A percentile compares a stretch with the other conserved stretches of the same genome.
phyloP scores from a whole-genome alignment of 1,140 invertebrate genomes.

The Forficula auricularia region DNA sequence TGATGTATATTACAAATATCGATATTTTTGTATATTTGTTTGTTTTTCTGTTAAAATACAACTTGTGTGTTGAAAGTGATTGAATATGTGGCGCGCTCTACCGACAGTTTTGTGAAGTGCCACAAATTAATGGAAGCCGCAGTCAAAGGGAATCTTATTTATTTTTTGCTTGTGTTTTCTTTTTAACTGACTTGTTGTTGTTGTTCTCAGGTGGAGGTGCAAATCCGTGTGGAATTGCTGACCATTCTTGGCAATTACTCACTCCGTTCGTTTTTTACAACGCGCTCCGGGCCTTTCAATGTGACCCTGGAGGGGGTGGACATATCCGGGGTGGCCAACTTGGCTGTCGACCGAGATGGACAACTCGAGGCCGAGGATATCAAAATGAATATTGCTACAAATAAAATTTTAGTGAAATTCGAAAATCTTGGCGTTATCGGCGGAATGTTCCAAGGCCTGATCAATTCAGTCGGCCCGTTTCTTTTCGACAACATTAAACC shows the following conservation, averaged over 20 bases:
- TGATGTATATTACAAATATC: too few species aligned
- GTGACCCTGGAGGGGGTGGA: constrained; percentile 50
- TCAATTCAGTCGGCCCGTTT: constrained; percentile 61
- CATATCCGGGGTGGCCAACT: constrained; percentile 41
- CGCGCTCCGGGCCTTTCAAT: constrained; percentile 53
- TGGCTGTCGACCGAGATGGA: constrained; percentile 52
- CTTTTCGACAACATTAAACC: constrained; percentile 73
- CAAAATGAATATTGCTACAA: constrained; percentile 57
- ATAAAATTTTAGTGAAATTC: constrained; percentile 61
- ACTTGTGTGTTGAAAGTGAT: too few species aligned
- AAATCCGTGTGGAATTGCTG: constrained; percentile 44
- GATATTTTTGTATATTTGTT: too few species aligned
- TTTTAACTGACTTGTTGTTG: too few species aligned
- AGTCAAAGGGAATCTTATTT: too few species aligned
- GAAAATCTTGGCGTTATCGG: constrained; percentile 59
- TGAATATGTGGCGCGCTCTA: too few species aligned
- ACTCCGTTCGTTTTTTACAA: constrained; percentile 46
- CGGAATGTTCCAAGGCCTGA: constrained; percentile 36
- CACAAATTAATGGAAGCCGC: too few species aligned
- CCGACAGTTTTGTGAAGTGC: too few species aligned
- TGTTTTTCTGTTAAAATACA: too few species aligned
- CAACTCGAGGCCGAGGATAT: constrained; percentile 57
- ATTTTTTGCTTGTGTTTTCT: too few species aligned
- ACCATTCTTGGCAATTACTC: constrained; percentile 58
- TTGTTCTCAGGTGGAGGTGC: constrained; percentile 31